Base-by-base conservation (phyloP, 2,888 invertebrate species). In the Lasioglossum morio region DNA sequence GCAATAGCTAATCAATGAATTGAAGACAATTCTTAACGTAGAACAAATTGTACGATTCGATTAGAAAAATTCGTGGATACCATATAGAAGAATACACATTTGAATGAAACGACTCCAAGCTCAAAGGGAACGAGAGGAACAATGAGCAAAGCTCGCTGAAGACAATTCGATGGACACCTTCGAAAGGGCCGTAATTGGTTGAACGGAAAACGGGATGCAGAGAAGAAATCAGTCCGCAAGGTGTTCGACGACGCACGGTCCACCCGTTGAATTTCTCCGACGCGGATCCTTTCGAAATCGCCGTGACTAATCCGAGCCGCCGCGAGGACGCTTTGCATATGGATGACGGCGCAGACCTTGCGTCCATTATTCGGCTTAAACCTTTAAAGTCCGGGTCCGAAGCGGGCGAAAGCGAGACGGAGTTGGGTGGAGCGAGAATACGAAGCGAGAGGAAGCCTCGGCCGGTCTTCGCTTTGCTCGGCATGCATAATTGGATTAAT, bases 401-500 rank as follows among this genome's bases (percentile, higher is more conserved):
- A 72, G 73, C 57, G 69, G 81, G 72, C 74, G 75, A 63, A 63
- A 69, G 69, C 34, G 66, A 37, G 34, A 34, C 10, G 66, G 66
- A 69, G 66, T 23, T 10, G 30, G 23, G 34, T 23, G 34, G 66
- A 69, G 10, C 7, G 37, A 69, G 34, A 87, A 87, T 14, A 12
- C 12, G 37, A 79, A 57, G 76, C 60, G 84, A 72, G 76, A 89
- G 88, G 90, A 91, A 93, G 93, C 91, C 91, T 91, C 82, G 72
- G 85, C 79, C 87, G 85, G 88, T 84, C 84, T 86, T 80, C 87
- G 85, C 88, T 87, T 91, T 87, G 90, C 85, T 78, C 86, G 88
- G 92, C 91, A 92, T 92, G 92, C 91, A 90, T 93, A 93, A 95
- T 94, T 94, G 93, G 93, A 94, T 94, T 94, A 94, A 94, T 94